phyloP scores from a whole-genome alignment of 2,888 invertebrate species.

The Brassicogethes aeneus region DNA sequence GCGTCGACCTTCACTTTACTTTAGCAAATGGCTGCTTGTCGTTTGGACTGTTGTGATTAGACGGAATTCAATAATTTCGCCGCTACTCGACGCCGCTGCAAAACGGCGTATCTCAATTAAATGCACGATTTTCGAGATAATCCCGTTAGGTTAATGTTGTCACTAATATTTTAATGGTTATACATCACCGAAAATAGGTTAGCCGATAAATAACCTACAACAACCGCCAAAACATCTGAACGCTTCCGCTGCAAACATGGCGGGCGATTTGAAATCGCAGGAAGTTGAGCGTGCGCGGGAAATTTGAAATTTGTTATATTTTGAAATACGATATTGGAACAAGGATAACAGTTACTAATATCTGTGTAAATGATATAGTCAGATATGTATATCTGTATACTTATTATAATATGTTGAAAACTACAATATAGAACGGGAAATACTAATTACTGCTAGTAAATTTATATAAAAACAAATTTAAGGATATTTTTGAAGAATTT shows the following conservation, averaged over 20 bases:
- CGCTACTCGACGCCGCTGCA: background rate
- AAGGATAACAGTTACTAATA: no score
- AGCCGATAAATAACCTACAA: slow-evolving; percentile 37
- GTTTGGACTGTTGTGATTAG: slow-evolving; percentile 9
- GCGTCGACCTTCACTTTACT: slow-evolving; percentile 37
- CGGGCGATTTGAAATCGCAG: background rate
- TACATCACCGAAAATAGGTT: slow-evolving; percentile 34
- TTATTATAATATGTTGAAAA: no score
- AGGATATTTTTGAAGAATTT: no score
- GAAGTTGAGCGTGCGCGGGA: slow-evolving; percentile 13
- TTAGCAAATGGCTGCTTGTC: slow-evolving; percentile 33
- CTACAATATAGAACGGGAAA: no score
- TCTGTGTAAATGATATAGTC: no score
- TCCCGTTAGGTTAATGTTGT: slow-evolving; percentile 3
- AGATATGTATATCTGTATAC: no score
- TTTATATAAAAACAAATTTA: no score
- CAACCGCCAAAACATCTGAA: slow-evolving; percentile 33
- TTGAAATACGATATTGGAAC: no score
- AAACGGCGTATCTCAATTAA: background rate
- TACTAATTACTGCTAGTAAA: no score
- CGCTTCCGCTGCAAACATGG: slow-evolving; percentile 17
- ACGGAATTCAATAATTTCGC: slow-evolving; percentile 1
- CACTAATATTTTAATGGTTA: slow-evolving; percentile 11
- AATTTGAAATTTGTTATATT: slow-evolving; percentile 23
- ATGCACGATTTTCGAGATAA: background rate